phyloP scores from a whole-genome alignment of 2,113 vertebrate species.

The Muscicapa adusta region DNA sequence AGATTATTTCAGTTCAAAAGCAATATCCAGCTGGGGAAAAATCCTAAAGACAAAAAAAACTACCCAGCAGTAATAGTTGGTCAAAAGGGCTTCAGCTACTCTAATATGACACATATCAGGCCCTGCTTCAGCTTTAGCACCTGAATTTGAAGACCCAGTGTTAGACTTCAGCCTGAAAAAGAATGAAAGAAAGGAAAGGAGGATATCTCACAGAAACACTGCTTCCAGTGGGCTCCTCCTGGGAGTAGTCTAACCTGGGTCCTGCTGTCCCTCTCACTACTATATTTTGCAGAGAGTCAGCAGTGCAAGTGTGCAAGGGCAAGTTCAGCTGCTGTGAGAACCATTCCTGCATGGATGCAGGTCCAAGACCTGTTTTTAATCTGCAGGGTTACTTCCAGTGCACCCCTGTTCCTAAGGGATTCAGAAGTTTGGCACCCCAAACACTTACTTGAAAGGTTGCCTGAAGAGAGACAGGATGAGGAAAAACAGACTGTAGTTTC shows the following conservation, averaged over 20 bases:
- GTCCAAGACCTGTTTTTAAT: neutral
- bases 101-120: neutral
- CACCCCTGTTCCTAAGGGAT: neutral
- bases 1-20: conserved; percentile 8
- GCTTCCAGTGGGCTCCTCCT: neutral
- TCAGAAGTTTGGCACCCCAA: neutral
- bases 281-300: neutral
- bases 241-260: neutral
- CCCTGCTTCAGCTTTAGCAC: neutral
- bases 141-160: neutral
- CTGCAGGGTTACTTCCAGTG: neutral
- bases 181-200: neutral
- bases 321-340: neutral
- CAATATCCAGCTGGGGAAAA: neutral
- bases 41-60: neutral
- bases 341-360: neutral
- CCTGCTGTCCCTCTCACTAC: neutral
- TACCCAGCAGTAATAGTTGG: neutral
- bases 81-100: neutral
- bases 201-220: neutral
- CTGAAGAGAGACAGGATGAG: neutral
- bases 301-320: neutral
- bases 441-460: neutral
- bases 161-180: neutral
- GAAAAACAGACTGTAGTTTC: neutral